These are phyloP conservation scores for Coleophora flavipennella DNA, from an alignment of 2,888 invertebrate genomes.

Conservation along the genomic window DNA sequence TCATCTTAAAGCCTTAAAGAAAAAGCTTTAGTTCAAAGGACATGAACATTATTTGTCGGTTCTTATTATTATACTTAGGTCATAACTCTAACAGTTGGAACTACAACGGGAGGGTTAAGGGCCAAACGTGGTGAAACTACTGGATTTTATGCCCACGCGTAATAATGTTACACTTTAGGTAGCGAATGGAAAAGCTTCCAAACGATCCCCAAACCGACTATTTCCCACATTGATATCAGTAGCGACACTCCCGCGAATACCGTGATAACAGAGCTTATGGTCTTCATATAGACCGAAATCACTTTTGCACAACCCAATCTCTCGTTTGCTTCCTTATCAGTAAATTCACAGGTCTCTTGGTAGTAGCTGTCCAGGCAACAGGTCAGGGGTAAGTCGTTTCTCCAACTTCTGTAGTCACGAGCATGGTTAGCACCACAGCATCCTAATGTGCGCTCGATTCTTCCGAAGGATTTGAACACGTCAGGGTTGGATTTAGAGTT, in stretches of 20 bases:
- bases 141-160: too few species aligned
- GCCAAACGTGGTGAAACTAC: too few species aligned
- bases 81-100: too few species aligned
- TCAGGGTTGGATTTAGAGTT: constrained; percentile 61
- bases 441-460: constrained; percentile 54
- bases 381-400: constrained; percentile 56
- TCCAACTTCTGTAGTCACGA: constrained; percentile 59
- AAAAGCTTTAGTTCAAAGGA: too few species aligned
- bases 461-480: constrained; percentile 51
- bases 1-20: too few species aligned
- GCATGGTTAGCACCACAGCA: constrained; percentile 67
- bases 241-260: constrained; percentile 56
- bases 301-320: constrained; percentile 64
- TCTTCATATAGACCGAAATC: constrained; percentile 62
- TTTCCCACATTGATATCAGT: constrained; percentile 49
- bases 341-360: constrained; percentile 57
- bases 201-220: constrained; percentile 48
- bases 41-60: too few species aligned
- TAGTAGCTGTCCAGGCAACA: constrained; percentile 62
- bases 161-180: constrained; percentile 61
- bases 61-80: too few species aligned
- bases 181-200: constrained; percentile 57
- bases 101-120: too few species aligned
- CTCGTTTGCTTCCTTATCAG: constrained; percentile 65
- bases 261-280: constrained; percentile 61